Percentiles rank a stretch among this genome's conserved stretches.
These are phyloP conservation scores for Cerastis leucographa DNA, from an alignment of 2,888 invertebrate species.

Conservation along the genomic window DNA sequence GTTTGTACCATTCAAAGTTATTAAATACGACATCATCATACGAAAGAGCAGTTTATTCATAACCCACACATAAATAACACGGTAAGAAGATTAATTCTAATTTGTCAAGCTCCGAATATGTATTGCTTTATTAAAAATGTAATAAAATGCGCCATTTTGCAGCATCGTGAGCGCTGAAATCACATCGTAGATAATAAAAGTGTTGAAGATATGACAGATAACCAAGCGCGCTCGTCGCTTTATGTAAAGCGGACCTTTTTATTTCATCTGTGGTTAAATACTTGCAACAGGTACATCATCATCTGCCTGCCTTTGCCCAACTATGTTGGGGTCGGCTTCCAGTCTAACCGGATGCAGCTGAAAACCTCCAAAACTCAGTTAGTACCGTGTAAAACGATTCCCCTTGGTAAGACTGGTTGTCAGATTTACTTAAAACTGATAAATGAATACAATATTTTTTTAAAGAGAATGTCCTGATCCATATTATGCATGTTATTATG, in stretches of 20 bases:
- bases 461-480: background rate
- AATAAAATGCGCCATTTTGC: constrained; percentile 38
- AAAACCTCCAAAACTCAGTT: no score
- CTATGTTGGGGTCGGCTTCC: no score
- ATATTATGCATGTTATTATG: background rate
- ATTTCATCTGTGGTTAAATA: constrained; percentile 5
- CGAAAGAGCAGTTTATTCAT: background rate
- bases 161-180: constrained; percentile 20
- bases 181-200: constrained; percentile 35
- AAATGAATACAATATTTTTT: background rate
- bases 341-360: no score
- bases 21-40: background rate
- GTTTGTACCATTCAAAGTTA: background rate
- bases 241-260: constrained; percentile 5
- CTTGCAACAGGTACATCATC: background rate
- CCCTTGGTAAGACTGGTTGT: no score
- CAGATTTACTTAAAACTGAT: no score
- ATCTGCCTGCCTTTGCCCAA: no score
- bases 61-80: background rate
- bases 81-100: constrained; percentile 26
- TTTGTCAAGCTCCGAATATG: constrained; percentile 38
- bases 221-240: background rate
- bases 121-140: constrained; percentile 48
- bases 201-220: constrained; percentile 47
- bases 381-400: no score